phyloP scores from a whole-genome alignment of 2,888 invertebrate species.

The Sesamia inferens region DNA sequence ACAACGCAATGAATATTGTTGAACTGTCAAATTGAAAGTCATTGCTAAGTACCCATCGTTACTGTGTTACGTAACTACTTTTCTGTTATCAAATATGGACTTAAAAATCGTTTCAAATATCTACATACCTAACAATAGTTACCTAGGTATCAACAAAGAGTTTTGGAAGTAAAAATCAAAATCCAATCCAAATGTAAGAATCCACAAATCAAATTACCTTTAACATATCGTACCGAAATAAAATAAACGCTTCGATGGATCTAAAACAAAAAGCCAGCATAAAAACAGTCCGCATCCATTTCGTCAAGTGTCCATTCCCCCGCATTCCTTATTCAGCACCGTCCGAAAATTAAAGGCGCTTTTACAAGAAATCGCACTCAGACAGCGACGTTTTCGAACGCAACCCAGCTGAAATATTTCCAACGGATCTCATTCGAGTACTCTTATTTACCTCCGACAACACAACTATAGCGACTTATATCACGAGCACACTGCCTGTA shows the following conservation, averaged over 20 bases:
- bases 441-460: slow-evolving; percentile 81
- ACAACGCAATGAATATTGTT: not conserved
- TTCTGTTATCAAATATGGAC: not conserved
- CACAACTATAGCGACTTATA: slow-evolving; percentile 69
- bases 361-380: slow-evolving; percentile 89
- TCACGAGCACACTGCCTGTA: slow-evolving; percentile 72
- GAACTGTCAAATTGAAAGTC: not conserved
- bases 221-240: slow-evolving; percentile 21
- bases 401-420: slow-evolving; percentile 82
- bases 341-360: slow-evolving; percentile 85
- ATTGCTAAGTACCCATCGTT: not conserved
- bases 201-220: slow-evolving; percentile 3
- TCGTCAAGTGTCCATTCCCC: slow-evolving; percentile 71
- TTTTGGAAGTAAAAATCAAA: not conserved
- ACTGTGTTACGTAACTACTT: not conserved
- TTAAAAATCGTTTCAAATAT: not conserved
- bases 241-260: slow-evolving; percentile 43
- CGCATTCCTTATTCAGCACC: slow-evolving; percentile 87
- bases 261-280: slow-evolving; percentile 62
- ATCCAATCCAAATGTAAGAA: not conserved
- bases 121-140: not conserved
- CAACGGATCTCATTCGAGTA: slow-evolving; percentile 78
- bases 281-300: slow-evolving; percentile 62
- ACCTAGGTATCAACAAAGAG: not conserved
- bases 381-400: slow-evolving; percentile 71